Base-by-base conservation (phyloP, 1,140 invertebrate species). In the Drosophila sproati region DNA sequence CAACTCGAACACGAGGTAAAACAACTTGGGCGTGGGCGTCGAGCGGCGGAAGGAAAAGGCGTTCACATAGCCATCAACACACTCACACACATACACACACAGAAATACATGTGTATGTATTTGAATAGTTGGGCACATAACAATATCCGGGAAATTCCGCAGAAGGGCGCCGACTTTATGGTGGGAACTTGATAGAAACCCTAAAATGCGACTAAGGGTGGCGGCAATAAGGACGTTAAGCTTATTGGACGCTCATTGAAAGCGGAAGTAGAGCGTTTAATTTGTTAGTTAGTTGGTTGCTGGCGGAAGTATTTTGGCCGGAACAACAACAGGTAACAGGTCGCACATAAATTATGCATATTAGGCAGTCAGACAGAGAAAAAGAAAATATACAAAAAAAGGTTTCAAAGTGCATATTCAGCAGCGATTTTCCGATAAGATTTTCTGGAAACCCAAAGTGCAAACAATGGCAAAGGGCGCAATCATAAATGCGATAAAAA, bases 121-220 rank as follows among this genome's bases (percentile, higher is more conserved):
- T n/a, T n/a, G 34, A 68, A 68, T 59, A 29, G 51, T 2, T 47
- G 32, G 48, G 78, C 51, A 61, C 76, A 74, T 80, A 83, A 89
- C 85, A 88, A 88, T 88, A 88, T 88, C 85, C 85, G 85, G 85
- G 80, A 88, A 88, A 88, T 80, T 89, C 80, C 71, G 68, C 67
- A 66, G 66, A 69, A 74, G 73, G 73, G 48, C 66, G 66, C 50
- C 50, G 48, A 73, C 68, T 73, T 52, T 7, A 51, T 41, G 80
- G 77, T 88, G 83, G 83, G 83, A 88, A 87, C 79, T 63, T 82
- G 64, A 61, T 68, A 45, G 37, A n/a, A 79, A 39, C 54, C 59
- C 56, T 78, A 52, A 43, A 50, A 48, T 73, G 35, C 20, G 47
- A 51, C 60, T 45, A 41, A 63, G 69, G 61, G 52, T 61, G 67